Evolutionary conservation across 2,113 vertebrate genomes (phyloP).

Genomic region (Morone saxatilis): DNA sequence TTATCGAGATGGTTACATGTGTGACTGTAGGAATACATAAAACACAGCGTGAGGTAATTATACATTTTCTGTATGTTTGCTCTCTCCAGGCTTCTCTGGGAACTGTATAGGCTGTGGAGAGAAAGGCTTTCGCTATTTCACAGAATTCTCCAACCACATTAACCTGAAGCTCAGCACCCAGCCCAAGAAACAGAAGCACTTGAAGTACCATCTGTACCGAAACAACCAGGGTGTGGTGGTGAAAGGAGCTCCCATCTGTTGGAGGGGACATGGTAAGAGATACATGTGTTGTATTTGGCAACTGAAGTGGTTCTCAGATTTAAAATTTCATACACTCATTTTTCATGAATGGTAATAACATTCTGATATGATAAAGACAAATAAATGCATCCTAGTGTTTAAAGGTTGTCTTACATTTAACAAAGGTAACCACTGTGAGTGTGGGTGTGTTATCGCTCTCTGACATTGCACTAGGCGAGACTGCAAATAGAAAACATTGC

Average conservation of each 20-base stretch:
- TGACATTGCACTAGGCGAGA: neutral
- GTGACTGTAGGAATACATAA: neutral
- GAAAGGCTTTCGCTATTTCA: slow-evolving; percentile 98
- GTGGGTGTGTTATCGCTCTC: neutral
- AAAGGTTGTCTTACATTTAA: neutral
- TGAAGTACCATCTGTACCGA: slow-evolving; percentile 93
- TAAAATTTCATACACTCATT: neutral
- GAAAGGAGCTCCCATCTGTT: slow-evolving; percentile 93
- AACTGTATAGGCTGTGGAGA: slow-evolving; percentile 97
- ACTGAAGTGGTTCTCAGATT: neutral
- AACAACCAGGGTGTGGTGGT: slow-evolving; percentile 91
- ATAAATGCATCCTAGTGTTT: neutral
- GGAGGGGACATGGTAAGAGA: slow-evolving; percentile 92
- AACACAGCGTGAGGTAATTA: neutral
- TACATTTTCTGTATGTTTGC: neutral
- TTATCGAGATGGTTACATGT: neutral
- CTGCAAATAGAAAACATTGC: neutral
- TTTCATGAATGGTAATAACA: neutral
- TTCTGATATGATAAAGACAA: neutral
- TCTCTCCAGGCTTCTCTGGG: slow-evolving; percentile 91
- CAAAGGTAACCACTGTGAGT: neutral
- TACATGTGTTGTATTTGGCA: neutral
- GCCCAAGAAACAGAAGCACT: slow-evolving; percentile 99
- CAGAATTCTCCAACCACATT: slow-evolving; percentile 97
- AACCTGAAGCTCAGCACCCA: slow-evolving; percentile 97